Conservation (phyloP, 1,140 invertebrate species). For the Ceratosolen fusciceps region DNA sequence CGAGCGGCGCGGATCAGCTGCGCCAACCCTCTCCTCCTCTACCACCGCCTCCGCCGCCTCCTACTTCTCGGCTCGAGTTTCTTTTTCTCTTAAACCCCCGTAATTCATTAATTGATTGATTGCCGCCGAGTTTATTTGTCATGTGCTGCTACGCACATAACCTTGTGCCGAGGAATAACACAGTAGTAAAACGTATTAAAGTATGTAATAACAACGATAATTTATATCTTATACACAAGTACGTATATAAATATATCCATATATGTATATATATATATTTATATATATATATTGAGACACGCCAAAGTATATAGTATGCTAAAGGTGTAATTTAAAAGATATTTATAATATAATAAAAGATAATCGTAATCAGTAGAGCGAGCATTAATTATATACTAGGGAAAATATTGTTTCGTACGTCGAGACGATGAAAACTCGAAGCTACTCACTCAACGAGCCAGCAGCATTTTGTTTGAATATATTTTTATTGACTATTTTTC, state of each 20-base stretch:
- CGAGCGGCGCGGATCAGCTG: too few species aligned
- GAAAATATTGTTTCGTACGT: conserved; percentile 16
- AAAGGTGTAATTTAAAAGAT: conserved; percentile 34
- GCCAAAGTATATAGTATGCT: too few species aligned
- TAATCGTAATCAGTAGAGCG: conserved; percentile 32
- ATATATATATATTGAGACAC: too few species aligned
- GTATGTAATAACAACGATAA: conserved; percentile 46
- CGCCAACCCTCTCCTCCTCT: background rate
- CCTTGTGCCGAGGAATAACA: conserved; percentile 41
- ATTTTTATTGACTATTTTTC: conserved; percentile 3
- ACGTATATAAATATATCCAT: too few species aligned
- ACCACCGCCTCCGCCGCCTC: background rate
- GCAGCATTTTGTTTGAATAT: background rate
- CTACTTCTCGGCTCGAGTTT: too few species aligned
- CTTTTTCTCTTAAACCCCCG: background rate
- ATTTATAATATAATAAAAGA: conserved; percentile 32
- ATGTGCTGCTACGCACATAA: conserved; percentile 28
- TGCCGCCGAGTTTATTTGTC: conserved; percentile 25
- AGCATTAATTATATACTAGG: conserved; percentile 26
- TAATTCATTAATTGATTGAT: conserved; percentile 43
- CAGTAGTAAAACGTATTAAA: conserved; percentile 39
- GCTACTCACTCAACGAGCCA: too few species aligned
- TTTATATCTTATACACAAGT: conserved; percentile 28
- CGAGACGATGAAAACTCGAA: background rate
- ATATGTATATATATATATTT: too few species aligned